Evolutionary conservation across 2,797 vertebrate genomes (phyloP).

Genomic region (Lindbergichthys nudifrons): DNA sequence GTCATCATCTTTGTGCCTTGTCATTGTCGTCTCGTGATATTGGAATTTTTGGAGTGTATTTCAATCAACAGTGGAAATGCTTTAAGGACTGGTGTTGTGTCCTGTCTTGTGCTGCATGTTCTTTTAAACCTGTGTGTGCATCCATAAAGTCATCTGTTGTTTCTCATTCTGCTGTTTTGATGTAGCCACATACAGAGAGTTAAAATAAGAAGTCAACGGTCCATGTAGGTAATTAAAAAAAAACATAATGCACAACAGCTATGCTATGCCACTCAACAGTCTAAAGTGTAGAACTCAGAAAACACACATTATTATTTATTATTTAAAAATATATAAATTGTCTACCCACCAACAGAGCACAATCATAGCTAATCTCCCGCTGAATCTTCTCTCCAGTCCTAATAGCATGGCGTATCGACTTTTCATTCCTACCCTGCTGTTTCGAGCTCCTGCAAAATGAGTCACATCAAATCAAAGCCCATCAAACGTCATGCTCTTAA

Average conservation of each 20-base stretch:
- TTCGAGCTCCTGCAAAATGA: conserved; percentile 58
- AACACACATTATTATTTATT: conserved; percentile 31
- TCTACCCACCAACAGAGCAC: conserved; percentile 38
- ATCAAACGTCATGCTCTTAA: conserved; percentile 65
- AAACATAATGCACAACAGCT: conserved; percentile 5
- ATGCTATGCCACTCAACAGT: not conserved
- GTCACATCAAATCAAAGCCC: conserved; percentile 70
- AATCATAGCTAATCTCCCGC: conserved; percentile 50
- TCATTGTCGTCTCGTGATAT: not conserved
- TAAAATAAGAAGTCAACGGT: conserved; percentile 45
- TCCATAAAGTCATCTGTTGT: not conserved
- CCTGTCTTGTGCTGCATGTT: not conserved
- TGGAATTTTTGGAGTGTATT: conserved; percentile 6
- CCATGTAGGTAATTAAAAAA: conserved; percentile 29
- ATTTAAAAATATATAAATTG: conserved; percentile 38
- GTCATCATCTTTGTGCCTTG: conserved; percentile 16
- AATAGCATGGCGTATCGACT: conserved; percentile 47
- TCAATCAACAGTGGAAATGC: not conserved
- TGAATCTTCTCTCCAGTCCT: conserved; percentile 39
- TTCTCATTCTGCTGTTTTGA: conserved; percentile 30
- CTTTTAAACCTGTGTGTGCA: not conserved
- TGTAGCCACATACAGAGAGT: conserved; percentile 16
- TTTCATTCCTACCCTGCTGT: conserved; percentile 58
- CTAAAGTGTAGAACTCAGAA: conserved; percentile 3
- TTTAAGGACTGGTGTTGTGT: not conserved